Conservation (phyloP, 2,888 invertebrate genomes). For the Drosophila diplacantha region DNA sequence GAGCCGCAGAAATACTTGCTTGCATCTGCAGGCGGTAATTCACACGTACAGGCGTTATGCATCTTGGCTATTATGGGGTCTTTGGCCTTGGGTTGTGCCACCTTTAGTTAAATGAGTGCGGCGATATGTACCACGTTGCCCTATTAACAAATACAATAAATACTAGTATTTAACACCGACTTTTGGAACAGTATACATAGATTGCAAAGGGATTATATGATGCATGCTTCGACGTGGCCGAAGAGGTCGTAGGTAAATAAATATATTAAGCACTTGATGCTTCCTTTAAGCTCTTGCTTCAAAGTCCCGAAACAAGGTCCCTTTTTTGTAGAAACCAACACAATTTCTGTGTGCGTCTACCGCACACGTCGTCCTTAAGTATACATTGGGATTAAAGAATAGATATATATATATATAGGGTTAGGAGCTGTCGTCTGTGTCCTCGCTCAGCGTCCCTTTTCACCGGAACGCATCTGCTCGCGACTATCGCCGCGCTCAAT, state of each 20-base stretch:
- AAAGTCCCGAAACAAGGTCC: slow-evolving; percentile 13
- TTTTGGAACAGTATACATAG: slow-evolving; percentile 22
- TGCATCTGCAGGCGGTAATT: too few relatives aligned
- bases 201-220: slow-evolving; percentile 16
- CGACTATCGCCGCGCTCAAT: slow-evolving; percentile 73
- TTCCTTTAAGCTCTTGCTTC: slow-evolving; percentile 14
- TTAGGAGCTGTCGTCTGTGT: neutral
- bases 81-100: slow-evolving; percentile 3
- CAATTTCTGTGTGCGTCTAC: slow-evolving; percentile 14
- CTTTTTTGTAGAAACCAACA: slow-evolving; percentile 19
- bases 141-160: slow-evolving; percentile 24
- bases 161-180: slow-evolving; percentile 24
- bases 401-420: slow-evolving; percentile 4
- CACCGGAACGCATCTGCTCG: slow-evolving; percentile 67
- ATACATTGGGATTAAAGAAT: slow-evolving; percentile 30
- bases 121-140: slow-evolving; percentile 16
- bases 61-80: neutral
- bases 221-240: slow-evolving; percentile 19
- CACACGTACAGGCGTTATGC: neutral
- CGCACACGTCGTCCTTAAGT: slow-evolving; percentile 32
- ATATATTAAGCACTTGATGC: slow-evolving; percentile 28
- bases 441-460: slow-evolving; percentile 38
- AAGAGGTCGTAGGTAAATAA: slow-evolving; percentile 19
- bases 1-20: too few relatives aligned
- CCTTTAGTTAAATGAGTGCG: slow-evolving; percentile 13